Evolutionary conservation across 2,113 vertebrate species (phyloP).

Genomic region (Atrichornis clamosus): DNA sequence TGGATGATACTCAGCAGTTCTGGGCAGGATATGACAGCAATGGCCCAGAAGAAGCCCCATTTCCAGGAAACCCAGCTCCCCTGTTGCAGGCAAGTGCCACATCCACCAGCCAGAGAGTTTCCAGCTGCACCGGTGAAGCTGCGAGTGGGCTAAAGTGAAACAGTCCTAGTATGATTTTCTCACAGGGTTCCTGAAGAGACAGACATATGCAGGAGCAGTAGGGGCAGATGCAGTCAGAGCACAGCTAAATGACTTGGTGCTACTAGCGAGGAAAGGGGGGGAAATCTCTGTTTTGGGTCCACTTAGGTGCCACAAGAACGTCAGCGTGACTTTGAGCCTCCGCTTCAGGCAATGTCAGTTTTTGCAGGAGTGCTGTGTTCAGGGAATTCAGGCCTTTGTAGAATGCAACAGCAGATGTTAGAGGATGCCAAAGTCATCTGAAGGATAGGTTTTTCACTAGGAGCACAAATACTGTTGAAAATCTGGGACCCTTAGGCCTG

Average conservation of each 20-base stretch:
- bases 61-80: background rate
- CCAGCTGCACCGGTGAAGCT: background rate
- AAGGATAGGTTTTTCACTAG: background rate
- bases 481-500: background rate
- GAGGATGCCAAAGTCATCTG: background rate
- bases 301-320: background rate
- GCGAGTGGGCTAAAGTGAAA: background rate
- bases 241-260: background rate
- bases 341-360: background rate
- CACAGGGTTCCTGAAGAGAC: background rate
- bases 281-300: background rate
- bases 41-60: background rate
- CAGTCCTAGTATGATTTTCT: background rate
- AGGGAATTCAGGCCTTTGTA: background rate
- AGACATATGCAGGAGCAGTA: background rate
- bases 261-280: rapidly evolving
- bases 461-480: background rate
- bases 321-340: background rate
- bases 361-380: background rate
- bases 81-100: rapidly evolving
- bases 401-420: background rate
- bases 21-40: background rate
- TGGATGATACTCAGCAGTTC: background rate
- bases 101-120: background rate
- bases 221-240: background rate